Percentiles rank a stretch among this genome's conserved stretches.
phyloP scores from a whole-genome alignment of 1,140 invertebrate genomes.

The Drosophila pandora region DNA sequence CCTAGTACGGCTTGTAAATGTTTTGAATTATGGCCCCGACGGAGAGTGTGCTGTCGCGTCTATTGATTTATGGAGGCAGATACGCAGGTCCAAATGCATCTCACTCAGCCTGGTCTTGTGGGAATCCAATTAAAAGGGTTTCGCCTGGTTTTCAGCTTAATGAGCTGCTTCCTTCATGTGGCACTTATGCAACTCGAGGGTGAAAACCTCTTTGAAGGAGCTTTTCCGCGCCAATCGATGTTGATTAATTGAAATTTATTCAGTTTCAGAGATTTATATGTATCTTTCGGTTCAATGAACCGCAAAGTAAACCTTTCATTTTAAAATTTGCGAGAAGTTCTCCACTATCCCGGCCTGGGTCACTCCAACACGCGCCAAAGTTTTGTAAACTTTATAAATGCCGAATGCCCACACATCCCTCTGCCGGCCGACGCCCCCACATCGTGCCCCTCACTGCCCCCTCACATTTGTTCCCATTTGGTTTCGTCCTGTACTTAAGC shows the following conservation, averaged over 20 bases:
- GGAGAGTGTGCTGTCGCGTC: background rate
- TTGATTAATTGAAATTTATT: slow-evolving; percentile 4
- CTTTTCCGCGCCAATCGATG: background rate
- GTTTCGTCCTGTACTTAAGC: slow-evolving; percentile 55
- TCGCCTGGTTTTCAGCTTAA: slow-evolving; percentile 17
- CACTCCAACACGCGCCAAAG: slow-evolving; percentile 51
- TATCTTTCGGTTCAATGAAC: slow-evolving; percentile 31
- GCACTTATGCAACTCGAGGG: slow-evolving; percentile 7
- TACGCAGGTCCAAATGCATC: background rate
- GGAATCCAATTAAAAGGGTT: slow-evolving; percentile 39
- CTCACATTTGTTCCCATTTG: slow-evolving; percentile 28
- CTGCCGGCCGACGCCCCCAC: background rate
- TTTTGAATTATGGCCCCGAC: slow-evolving; percentile 16
- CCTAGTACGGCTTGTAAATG: background rate
- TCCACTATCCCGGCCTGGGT: slow-evolving; percentile 41
- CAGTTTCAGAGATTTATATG: background rate
- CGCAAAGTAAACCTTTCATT: slow-evolving; percentile 19
- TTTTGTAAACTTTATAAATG: slow-evolving; percentile 41
- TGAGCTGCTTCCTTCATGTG: slow-evolving; percentile 14
- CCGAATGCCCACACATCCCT: slow-evolving; percentile 1
- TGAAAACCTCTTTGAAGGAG: background rate
- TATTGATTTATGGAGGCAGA: slow-evolving; percentile 27
- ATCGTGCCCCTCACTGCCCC: background rate
- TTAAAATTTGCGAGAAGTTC: slow-evolving; percentile 15
- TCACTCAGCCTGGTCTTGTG: background rate